These are phyloP conservation scores for Timandra comae DNA, from an alignment of 2,888 invertebrate genomes.

Conservation along the genomic window DNA sequence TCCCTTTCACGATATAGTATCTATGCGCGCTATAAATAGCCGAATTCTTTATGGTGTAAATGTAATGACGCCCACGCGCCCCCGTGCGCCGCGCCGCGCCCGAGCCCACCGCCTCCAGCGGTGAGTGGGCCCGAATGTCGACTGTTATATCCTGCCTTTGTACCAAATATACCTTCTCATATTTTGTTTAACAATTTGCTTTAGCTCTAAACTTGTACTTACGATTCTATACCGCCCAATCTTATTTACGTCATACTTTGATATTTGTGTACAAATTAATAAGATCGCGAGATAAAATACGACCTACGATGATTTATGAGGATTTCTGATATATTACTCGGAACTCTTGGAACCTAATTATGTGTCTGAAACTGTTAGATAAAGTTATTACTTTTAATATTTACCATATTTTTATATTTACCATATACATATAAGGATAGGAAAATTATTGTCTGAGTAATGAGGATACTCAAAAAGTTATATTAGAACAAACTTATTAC, in stretches of 20 bases:
- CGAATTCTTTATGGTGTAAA: slow-evolving; percentile 51
- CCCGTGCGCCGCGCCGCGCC: slow-evolving; percentile 16
- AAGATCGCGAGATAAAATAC: no score
- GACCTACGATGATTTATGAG: no score
- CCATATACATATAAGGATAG: no score
- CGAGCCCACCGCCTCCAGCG: slow-evolving; percentile 16
- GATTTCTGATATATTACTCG: no score
- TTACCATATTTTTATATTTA: no score
- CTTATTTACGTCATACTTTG: slow-evolving; percentile 10
- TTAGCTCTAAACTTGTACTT: background rate
- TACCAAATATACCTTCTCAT: background rate
- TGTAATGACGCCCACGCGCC: slow-evolving; percentile 52
- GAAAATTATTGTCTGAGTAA: no score
- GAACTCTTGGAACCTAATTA: no score
- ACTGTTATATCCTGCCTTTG: background rate
- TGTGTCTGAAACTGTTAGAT: no score
- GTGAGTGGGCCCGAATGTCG: slow-evolving; percentile 12
- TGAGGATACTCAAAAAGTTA: no score
- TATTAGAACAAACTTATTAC: no score
- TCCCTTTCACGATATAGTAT: slow-evolving; percentile 47
- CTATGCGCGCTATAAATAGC: slow-evolving; percentile 57
- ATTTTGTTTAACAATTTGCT: slow-evolving; percentile 5
- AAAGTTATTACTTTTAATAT: no score
- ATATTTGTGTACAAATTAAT: no score
- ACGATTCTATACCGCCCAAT: background rate